Percentiles rank a stretch among this genome's conserved stretches.
phyloP scores from a whole-genome alignment of 2,797 vertebrate species.

The Chaetodon trifasciatus region DNA sequence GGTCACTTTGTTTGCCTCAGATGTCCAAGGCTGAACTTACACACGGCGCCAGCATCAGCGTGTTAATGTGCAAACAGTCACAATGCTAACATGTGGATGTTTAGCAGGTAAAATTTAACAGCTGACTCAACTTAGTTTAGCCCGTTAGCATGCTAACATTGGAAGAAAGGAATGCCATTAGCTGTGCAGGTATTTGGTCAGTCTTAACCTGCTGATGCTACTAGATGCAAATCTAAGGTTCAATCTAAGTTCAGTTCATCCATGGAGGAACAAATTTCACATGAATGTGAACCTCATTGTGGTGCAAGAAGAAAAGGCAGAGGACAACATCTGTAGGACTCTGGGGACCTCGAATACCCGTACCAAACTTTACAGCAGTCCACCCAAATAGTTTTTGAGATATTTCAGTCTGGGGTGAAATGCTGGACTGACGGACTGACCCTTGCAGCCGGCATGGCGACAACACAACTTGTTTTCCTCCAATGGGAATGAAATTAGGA shows the following conservation, averaged over 20 bases:
- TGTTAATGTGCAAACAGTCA: neutral
- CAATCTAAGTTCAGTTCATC: neutral
- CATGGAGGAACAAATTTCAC: neutral
- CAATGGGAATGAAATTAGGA: neutral
- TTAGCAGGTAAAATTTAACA: neutral
- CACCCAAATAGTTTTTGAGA: neutral
- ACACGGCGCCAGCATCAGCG: neutral
- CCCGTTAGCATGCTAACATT: neutral
- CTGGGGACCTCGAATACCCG: neutral
- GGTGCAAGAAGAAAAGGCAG: neutral
- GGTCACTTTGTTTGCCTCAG: conserved; percentile 27
- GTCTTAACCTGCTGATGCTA: neutral
- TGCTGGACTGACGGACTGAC: neutral
- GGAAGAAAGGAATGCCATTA: neutral
- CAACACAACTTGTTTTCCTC: neutral
- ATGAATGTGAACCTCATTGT: neutral
- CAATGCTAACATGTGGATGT: neutral
- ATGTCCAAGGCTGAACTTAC: neutral
- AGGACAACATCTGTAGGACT: no score
- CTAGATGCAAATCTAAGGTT: neutral
- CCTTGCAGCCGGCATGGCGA: neutral
- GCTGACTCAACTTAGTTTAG: neutral
- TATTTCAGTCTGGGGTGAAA: neutral
- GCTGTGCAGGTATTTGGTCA: neutral
- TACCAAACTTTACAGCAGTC: neutral